Evolutionary conservation across 2,888 invertebrate species (phyloP), one percentile per base, ranked within the genome.

Genomic region (Stenolophus ochropezus): DNA sequence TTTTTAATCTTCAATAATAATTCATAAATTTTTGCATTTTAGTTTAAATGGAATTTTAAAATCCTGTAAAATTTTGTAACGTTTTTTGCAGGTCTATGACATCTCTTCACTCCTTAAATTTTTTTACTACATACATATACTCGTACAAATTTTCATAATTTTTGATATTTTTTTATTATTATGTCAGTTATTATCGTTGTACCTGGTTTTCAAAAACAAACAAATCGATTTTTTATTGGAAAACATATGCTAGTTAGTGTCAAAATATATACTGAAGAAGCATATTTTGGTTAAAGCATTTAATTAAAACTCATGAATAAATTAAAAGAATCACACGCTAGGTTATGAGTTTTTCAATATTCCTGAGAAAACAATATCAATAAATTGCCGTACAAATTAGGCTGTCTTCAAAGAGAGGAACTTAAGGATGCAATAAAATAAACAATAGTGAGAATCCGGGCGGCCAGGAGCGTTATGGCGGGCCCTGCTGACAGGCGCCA

Each of bases 361-460:
- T 49, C 25, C 21, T 14, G 16, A 49, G 73, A 73, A 73, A 73
- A 73, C 51, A 20, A 49, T 73, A 73, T 73, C 33, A 73, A 73
- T 73, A 73, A 73, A 73, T 73, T 49, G 16, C 14, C 14, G 47
- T 21, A 73, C 73, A 73, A 73, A 73, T 73, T 73, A 49, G 73
- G 51, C 73, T 73, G 73, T 73, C 49, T 49, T 16, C 47, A 20
- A 49, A 4, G 21, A 49, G 16, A n/a, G 14, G 49, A 18, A 73
- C 47, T 47, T 49, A 73, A 73, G 49, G 21, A 49, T 14, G n/a
- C 5, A 49, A 23, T 73, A 73, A 73, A 23, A 73, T 73, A 73
- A 73, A 73, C 73, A 73, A 47, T 73, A 71, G 5, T 20, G 61
- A 11, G 33, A 49, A 47, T 49, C 21, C 47, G 16, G 14, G 20